Evolutionary conservation across 1,140 invertebrate species (phyloP).

Genomic region (Lasioglossum albipes): DNA sequence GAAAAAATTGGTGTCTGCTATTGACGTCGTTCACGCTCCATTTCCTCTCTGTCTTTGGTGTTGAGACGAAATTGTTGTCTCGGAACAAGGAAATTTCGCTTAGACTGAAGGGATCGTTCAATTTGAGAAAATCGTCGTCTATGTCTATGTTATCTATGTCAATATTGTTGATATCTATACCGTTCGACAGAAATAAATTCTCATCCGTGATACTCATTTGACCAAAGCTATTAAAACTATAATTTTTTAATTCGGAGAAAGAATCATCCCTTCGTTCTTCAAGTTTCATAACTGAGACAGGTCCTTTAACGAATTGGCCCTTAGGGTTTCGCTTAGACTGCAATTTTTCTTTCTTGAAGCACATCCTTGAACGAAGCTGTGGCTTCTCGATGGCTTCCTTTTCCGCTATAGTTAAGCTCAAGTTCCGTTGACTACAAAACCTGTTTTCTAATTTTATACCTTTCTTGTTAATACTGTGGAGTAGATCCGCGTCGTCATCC

Average conservation of each 20-base stretch:
- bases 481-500: constrained; percentile 16
- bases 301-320: constrained; percentile 29
- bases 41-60: background rate
- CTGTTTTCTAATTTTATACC: constrained; percentile 30
- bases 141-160: background rate
- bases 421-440: constrained; percentile 58
- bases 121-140: background rate
- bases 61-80: constrained; percentile 20
- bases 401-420: constrained; percentile 53
- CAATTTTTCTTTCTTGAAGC: constrained; percentile 12
- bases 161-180: background rate
- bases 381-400: constrained; percentile 26
- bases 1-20: constrained; percentile 55
- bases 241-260: background rate
- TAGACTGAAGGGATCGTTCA: constrained; percentile 29
- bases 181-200: background rate
- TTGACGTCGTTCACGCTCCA: background rate
- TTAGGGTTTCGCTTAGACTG: constrained; percentile 3
- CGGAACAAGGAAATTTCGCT: constrained; percentile 55
- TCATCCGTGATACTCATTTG: background rate
- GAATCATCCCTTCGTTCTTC: background rate
- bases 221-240: background rate
- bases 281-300: background rate
- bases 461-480: background rate
- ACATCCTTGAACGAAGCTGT: background rate